Evolutionary conservation across 2,113 vertebrate genomes (phyloP), one percentile per base, ranked within the genome.

Genomic region (Macroglossus sobrinus): DNA sequence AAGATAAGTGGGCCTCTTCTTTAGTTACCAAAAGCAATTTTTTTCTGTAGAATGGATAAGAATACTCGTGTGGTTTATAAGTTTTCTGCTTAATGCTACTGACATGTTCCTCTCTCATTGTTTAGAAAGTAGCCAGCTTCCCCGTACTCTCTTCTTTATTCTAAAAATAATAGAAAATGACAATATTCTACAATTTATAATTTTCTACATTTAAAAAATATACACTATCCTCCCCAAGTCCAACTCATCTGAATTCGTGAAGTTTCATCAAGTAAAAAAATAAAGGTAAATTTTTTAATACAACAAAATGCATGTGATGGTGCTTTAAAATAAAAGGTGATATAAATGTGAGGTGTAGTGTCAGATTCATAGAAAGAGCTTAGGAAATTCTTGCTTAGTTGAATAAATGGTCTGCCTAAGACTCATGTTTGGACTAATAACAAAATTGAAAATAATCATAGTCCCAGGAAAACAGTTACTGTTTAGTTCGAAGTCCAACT

Each of bases 381-480:
- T 30, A 57, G 38, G 19, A 82, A 91, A 79, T 45, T 53, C 12
- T 50, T 50, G 11, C 38, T 87, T 84, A 69, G 74, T 59, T 68
- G 53, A 66, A 71, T 55, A 43, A 61, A 24, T 78, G 21, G 11
- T 74, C 57, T 84, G 35, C n/a, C 18, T 45, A 43, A 87, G 45
- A 95, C 28, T 10, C 14, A 28, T 24, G 40, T 76, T 93, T 93
- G 35, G 53, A 68, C 85, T 66, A 66, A 33, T 50, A 35, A 63
- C 71, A 91, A 95, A 79, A 55, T 16, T 55, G 71, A 76, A 87
- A 95, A 89, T 72, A 93, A 66, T 90, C 40, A 16, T 53, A 79
- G 63, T 86, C 63, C 53, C 93, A 81, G 16, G n/a, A 87, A 81
- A 93, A 69, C 9, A 75, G 43, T 84, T 89, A 90, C 33, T 87